Base-by-base conservation (phyloP, 2,113 vertebrate genomes). In the Odontesthes bonariensis region DNA sequence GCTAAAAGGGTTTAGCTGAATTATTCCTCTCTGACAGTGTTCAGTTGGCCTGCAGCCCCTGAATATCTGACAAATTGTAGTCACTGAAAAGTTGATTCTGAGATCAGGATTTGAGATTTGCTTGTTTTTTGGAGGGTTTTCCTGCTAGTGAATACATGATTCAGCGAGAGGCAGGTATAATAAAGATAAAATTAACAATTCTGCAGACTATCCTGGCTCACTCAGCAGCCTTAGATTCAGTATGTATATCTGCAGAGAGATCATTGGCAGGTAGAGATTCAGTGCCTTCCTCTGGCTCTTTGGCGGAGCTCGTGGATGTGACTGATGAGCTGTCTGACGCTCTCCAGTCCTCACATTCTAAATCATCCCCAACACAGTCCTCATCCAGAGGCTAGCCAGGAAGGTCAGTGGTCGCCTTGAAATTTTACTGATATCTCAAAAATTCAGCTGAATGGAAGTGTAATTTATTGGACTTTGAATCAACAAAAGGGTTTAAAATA, bases 261-360 rank as follows among this genome's bases (percentile, higher is more conserved):
- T 69, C 63, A 55, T 38, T 19, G 57, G 38, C 57, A 52, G 59
- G 47, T 27, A 47, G 53, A 69, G 62, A 81, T 70, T 83, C 51
- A 54, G 20, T 33, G 64, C 64, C 60, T 54, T 73, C 64, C 72
- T 68, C 35, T 1, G 14, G 44, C 59, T 84, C 51, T 78, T 69
- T 79, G 73, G 69, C 51, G 14, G 64, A 10, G 44, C 44, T 47
- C 64, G 60, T 69, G 58, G 66, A 77, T 20, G 20, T 89, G 85
- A 84, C 66, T 67, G 64, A 83, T 86, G 86, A 88, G 89, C 77
- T 86, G 84, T 79, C 86, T 70, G 69, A 65, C 31, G 9, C 47
- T 49, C 75, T 71, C 52, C 64, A 62, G 31, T 77, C 76, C 44
- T 44, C 54, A 40, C 64, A 52, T 70, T 62, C 46, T 51, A 62